Evolutionary conservation across 1,140 invertebrate genomes (phyloP), one percentile per base, ranked within the genome.

Genomic region (Drosophila rufa): DNA sequence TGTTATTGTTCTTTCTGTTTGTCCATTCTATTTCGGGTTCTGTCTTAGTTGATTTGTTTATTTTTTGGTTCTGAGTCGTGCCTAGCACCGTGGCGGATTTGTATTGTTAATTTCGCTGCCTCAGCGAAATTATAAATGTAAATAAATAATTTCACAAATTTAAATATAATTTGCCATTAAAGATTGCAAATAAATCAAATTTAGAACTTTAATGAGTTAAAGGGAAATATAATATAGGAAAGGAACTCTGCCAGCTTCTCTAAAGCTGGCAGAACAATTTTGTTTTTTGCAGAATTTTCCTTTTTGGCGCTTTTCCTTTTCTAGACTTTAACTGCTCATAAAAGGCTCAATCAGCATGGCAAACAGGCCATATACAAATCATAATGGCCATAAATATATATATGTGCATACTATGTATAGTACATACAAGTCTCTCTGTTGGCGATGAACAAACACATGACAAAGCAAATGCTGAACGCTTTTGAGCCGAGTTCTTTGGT

Each of bases 331-430:
- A 15, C 40, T 25, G 46, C 17, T 70, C 66, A 86, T 79, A 86
- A 86, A 79, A 85, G 80, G 71, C 67, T 64, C 71, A 86, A 80
- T 89, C 76, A 87, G 80, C 84, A 80, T 75, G 76, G 73, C 80
- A 82, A 82, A 87, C 76, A 79, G 62, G 61, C 75, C 80, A 75
- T 81, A 85, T 85, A 75, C 67, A 61, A 69, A 68, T 74, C 70
- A 79, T 78, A 74, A 83, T 71, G 74, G 66, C 48, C 73, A 59
- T 61, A 77, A 80, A 75, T 64, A 64, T 46, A 27, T 50, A 46
- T 64, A 42, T 64, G 53, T 68, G 50, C 17, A 53, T 40, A 46
- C 46, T 45, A 48, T 48, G 56, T 53, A 59, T 40, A 50, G 40
- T 68, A 27, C 33, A 40, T 66, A 33, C 36, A 58, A 51, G 56